A percentile compares a stretch with the other conserved stretches of the same genome.
Evolutionary conservation across 2,888 invertebrate genomes (phyloP).

Genomic region (Octonoba sinensis): DNA sequence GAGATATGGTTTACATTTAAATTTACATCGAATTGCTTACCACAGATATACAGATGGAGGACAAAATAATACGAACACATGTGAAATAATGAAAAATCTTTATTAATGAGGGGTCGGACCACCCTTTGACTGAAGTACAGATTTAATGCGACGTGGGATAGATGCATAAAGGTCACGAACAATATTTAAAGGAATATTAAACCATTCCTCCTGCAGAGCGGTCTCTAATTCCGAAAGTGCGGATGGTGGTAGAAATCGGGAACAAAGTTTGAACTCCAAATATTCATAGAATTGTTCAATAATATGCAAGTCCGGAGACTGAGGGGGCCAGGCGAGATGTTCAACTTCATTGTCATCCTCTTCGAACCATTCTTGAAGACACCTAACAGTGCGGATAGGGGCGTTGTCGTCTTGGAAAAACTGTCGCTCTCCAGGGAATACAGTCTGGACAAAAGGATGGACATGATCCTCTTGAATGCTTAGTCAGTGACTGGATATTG

Average conservation of each 20-base stretch:
- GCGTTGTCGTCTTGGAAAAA: conserved; percentile 21
- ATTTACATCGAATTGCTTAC: too few species aligned
- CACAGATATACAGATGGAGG: too few species aligned
- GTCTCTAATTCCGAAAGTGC: conserved; percentile 15
- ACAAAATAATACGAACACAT: too few species aligned
- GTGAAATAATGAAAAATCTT: too few species aligned
- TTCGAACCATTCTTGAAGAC: conserved; percentile 32
- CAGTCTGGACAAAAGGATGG: conserved; percentile 5
- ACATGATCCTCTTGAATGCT: too few species aligned
- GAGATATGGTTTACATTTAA: too few species aligned
- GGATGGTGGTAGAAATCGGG: conserved; percentile 19
- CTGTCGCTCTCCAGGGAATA: conserved; percentile 29
- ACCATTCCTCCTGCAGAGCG: conserved; percentile 30
- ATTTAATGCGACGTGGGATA: conserved; percentile 42
- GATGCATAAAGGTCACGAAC: conserved; percentile 46
- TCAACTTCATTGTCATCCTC: conserved; percentile 31
- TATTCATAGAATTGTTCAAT: conserved; percentile 20
- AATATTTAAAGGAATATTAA: conserved; percentile 41
- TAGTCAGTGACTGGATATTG: neutral
- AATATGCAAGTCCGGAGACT: conserved; percentile 31
- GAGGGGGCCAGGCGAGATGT: conserved; percentile 25
- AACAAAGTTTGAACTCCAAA: conserved; percentile 28
- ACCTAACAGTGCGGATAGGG: conserved; percentile 12
- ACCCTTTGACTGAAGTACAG: conserved; percentile 34
- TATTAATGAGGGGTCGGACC: neutral